Evolutionary conservation across 2,113 vertebrate genomes (phyloP), one percentile per base, ranked within the genome.

Genomic region (Brienomyrus brachyistius): DNA sequence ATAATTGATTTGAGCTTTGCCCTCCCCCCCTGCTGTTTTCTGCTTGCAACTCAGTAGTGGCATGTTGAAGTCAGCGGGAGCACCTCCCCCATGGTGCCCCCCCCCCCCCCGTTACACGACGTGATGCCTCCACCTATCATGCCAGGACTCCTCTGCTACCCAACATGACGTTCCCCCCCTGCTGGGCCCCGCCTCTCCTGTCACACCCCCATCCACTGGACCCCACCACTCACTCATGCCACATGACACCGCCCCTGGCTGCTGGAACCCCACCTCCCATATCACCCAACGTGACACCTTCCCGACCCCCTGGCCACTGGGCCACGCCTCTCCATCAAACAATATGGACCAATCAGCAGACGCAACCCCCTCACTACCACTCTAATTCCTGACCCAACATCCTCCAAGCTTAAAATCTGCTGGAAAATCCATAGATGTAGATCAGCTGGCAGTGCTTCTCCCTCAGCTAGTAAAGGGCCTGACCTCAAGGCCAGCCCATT

Each of bases 1-100:
- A 54, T 87, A 31, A 80, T 86, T 87, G 56, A 87, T 90, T 80
- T 48, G 86, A 70, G 47, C 48, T 15, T 90, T 51, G 7, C 54
- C 40, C 52, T 17, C n/a, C 10, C 56, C 15, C 47, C 84, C 23
- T 5, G 27, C 89, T 47, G 83, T 74, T 90, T 80, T 13, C 40
- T 86, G n/a, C 89, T 74, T 66, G 31, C 45, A 54, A 19, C 31
- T 54, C 23, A 27, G 47, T 19, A 21, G 23, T 7, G 3, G 48
- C 31, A 51, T 21, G 31, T 31, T 74, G 85, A 50, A 87, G 50
- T 80, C 59, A 87, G 66, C 21, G 19, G 66, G 84, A 87, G 66
- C n/a, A 3, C 19, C 62, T 31, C 31, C 17, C 56, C 50, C 43
- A 23, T 74, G 8, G 59, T 10, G 59, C 59, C 59, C 59, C n/a